phyloP scores from a whole-genome alignment of 2,797 vertebrate genomes.

The Podarcis siculus region DNA sequence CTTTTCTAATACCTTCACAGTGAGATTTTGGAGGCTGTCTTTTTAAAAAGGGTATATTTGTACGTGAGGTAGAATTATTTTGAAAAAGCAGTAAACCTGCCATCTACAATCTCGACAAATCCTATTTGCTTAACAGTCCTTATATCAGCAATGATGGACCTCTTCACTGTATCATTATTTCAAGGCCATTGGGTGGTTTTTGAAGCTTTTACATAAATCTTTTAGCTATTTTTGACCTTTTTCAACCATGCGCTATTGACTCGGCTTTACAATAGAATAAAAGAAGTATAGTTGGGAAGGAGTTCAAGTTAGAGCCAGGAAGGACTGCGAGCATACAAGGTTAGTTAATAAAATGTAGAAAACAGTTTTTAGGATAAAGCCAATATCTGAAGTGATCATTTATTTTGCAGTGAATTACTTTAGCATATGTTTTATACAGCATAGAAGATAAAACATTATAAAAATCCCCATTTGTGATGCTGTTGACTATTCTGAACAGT shows the following conservation, averaged over 20 bases:
- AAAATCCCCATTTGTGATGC: constrained; percentile 54
- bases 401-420: constrained; percentile 55
- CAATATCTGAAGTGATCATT: constrained; percentile 62
- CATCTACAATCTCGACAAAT: constrained; percentile 57
- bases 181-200: constrained; percentile 38
- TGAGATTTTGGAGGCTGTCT: constrained; percentile 49
- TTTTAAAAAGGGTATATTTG: constrained; percentile 41
- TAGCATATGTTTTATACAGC: constrained; percentile 23
- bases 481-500: constrained; percentile 17
- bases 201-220: constrained; percentile 58
- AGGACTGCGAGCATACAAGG: constrained; percentile 73
- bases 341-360: constrained; percentile 72
- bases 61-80: constrained; percentile 54
- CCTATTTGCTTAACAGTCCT: constrained; percentile 41
- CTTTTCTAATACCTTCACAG: constrained; percentile 58
- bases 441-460: constrained; percentile 65
- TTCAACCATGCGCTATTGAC: constrained; percentile 62
- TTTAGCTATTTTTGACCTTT: constrained; percentile 46
- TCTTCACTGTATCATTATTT: constrained; percentile 38
- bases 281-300: constrained; percentile 68
- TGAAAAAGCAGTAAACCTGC: constrained; percentile 69
- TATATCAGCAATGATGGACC: constrained; percentile 28
- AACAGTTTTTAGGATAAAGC: constrained; percentile 68
- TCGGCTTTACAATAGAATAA: constrained; percentile 71
- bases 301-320: constrained; percentile 76